Evolutionary conservation across 2,888 invertebrate species (phyloP).

Genomic region (Drosophila borealis): DNA sequence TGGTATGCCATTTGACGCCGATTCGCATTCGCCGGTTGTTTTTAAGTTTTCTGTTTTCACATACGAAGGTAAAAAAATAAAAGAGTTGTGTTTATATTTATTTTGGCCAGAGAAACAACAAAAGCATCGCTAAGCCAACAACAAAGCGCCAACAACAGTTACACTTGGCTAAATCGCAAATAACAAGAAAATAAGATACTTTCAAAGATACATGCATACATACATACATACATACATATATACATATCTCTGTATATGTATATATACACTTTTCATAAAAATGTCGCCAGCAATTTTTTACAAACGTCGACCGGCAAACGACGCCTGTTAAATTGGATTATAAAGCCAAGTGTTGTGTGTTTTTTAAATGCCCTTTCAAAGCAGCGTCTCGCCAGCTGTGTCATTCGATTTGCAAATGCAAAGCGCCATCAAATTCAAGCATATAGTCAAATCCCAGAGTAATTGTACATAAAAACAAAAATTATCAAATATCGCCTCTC

Average conservation of each 20-base stretch:
- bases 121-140: constrained; percentile 38
- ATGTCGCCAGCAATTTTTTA: constrained; percentile 31
- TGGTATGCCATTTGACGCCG: constrained; percentile 65
- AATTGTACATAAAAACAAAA: not conserved
- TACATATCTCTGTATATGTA: constrained; percentile 8
- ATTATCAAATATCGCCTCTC: not conserved
- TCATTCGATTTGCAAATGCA: not conserved
- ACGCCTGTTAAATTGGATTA: constrained; percentile 59
- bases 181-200: constrained; percentile 19
- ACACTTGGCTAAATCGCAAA: constrained; percentile 37
- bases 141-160: constrained; percentile 55
- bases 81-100: constrained; percentile 50
- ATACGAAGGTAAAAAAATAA: constrained; percentile 38
- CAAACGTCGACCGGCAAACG: constrained; percentile 25
- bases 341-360: constrained; percentile 20
- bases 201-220: constrained; percentile 4
- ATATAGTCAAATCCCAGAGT: too few relatives aligned
- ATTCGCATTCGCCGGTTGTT: constrained; percentile 42
- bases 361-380: not conserved
- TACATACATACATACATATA: not conserved
- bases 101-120: constrained; percentile 35
- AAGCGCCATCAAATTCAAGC: not conserved
- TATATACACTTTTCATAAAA: constrained; percentile 30
- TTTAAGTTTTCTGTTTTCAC: constrained; percentile 45
- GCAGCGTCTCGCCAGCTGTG: not conserved